phyloP scores from a whole-genome alignment of 2,888 invertebrate genomes.

The Lithophane leautieri region DNA sequence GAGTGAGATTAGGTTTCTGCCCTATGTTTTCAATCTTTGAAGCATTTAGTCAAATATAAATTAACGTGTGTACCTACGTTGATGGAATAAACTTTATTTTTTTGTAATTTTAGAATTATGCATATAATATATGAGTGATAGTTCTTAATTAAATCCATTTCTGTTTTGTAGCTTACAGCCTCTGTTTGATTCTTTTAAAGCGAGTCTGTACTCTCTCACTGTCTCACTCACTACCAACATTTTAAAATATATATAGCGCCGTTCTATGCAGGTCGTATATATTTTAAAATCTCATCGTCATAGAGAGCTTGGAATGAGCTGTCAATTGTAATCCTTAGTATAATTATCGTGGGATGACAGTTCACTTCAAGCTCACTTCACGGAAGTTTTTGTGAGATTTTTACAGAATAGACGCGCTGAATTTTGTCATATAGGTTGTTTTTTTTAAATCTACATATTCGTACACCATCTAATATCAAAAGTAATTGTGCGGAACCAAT shows the following conservation, averaged over 20 bases:
- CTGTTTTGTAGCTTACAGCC: neutral
- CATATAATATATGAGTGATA: too few species aligned
- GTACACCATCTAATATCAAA: neutral
- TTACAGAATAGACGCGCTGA: too few species aligned
- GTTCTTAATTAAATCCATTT: neutral
- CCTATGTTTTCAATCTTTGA: neutral
- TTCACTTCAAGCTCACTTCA: too few species aligned
- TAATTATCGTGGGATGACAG: too few species aligned
- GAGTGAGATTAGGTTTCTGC: neutral
- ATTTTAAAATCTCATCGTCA: too few species aligned
- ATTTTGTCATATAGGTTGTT: too few species aligned
- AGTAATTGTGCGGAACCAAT: constrained; percentile 35
- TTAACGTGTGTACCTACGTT: too few species aligned
- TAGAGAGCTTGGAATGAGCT: neutral
- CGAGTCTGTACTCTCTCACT: neutral
- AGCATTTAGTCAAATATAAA: neutral
- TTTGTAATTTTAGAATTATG: neutral
- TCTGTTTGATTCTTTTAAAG: neutral
- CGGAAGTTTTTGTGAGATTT: too few species aligned
- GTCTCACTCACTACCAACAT: neutral
- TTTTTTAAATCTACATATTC: neutral
- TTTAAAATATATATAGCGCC: too few species aligned
- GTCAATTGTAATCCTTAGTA: neutral
- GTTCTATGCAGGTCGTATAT: too few species aligned
- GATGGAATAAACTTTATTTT: too few species aligned